A percentile compares a stretch with the other conserved stretches of the same genome.
Conservation (phyloP, 2,113 vertebrate species). For the Vombatus ursinus region DNA sequence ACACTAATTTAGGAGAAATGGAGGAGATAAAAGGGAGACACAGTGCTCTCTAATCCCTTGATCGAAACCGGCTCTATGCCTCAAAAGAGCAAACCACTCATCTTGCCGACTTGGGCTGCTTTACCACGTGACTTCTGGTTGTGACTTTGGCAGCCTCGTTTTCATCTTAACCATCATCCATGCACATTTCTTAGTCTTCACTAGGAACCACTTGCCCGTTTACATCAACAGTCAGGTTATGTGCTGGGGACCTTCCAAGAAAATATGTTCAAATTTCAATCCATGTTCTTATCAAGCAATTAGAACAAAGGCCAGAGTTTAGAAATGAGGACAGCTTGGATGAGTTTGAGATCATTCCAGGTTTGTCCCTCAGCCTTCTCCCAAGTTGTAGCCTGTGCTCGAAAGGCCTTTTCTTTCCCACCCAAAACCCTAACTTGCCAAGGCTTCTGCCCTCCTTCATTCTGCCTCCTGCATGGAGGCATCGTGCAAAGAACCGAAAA, state of each 20-base stretch:
- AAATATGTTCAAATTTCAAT: background rate
- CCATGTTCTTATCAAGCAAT: background rate
- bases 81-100: background rate
- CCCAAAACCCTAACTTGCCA: background rate
- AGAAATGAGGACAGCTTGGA: background rate
- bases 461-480: background rate
- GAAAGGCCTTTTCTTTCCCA: background rate
- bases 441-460: background rate
- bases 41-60: background rate
- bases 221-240: background rate
- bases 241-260: background rate
- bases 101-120: background rate
- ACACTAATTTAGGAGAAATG: background rate
- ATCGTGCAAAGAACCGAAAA: background rate
- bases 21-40: background rate
- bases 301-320: background rate
- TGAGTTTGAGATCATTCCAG: background rate
- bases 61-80: background rate
- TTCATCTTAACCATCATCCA: background rate
- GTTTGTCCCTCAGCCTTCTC: background rate
- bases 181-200: background rate
- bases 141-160: background rate
- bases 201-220: background rate
- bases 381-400: background rate
- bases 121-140: conserved; percentile 1